Evolutionary conservation across 2,888 invertebrate genomes (phyloP).

Genomic region (Iphiclides podalirius): DNA sequence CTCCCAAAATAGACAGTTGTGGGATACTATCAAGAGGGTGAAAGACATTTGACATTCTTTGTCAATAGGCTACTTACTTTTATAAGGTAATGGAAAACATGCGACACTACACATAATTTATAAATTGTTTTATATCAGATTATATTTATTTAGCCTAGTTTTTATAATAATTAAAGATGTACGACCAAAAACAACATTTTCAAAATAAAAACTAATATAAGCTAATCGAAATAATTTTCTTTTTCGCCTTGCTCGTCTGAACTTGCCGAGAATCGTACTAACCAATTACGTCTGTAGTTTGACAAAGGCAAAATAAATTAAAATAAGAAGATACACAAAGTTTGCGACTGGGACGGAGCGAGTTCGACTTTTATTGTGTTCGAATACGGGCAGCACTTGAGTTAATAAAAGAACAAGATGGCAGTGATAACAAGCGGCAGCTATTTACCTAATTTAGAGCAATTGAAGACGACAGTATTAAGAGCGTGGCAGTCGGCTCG

Average conservation of each 20-base stretch:
- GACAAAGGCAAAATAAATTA: conserved; percentile 14
- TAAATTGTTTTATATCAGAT: too few relatives aligned
- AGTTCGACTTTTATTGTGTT: conserved; percentile 17
- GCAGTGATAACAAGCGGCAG: conserved; percentile 35
- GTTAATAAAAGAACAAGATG: conserved; percentile 46
- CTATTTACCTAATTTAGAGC: conserved; percentile 66
- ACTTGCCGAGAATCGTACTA: neutral
- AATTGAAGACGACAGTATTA: conserved; percentile 52
- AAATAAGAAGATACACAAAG: conserved; percentile 5
- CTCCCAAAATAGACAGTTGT: too few relatives aligned
- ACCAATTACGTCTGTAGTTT: conserved; percentile 1
- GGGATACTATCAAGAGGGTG: too few relatives aligned
- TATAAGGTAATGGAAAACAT: too few relatives aligned
- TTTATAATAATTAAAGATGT: too few relatives aligned
- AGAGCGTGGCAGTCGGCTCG: conserved; percentile 32
- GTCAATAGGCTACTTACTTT: too few relatives aligned
- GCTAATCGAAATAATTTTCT: conserved; percentile 1
- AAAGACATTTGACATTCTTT: too few relatives aligned
- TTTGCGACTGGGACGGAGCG: neutral
- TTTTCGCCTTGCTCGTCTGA: neutral
- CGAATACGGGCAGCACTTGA: conserved; percentile 25
- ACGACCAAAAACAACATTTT: too few relatives aligned
- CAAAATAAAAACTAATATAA: too few relatives aligned
- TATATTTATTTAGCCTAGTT: too few relatives aligned
- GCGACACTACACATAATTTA: too few relatives aligned